Base-by-base conservation (phyloP, 2,113 vertebrate species). In the Oryzias melastigma region DNA sequence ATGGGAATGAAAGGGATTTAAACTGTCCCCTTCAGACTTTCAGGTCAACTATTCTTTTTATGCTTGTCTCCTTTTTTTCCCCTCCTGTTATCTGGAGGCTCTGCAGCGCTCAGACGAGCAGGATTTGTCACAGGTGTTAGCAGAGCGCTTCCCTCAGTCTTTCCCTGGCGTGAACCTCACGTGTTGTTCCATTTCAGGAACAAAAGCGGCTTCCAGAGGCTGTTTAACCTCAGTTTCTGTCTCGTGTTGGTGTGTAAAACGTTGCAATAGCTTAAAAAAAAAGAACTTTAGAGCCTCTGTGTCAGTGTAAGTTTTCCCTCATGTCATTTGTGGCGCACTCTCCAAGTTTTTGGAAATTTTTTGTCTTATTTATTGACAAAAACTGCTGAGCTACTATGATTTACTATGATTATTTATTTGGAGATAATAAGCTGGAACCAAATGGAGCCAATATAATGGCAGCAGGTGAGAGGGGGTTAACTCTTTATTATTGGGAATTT, bases 91-190 rank as follows among this genome's bases (percentile, higher is more conserved):
- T 76, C 74, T 60, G 19, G 52, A 67, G 71, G 71, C 75, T 75
- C 54, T 71, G 71, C 76, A 80, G 52, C 53, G 35, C 61, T 60
- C 57, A 51, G 62, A 25, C 41, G 52, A 75, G 73, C 67, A 62
- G 79, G 85, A 85, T 87, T 85, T 85, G 79, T 87, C 77, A 77
- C 83, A 81, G 71, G 68, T 81, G 80, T 85, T 78, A 75, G 53
- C 54, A 54, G 64, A 60, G 74, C 62, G 60, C 68, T 73, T 45
- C 57, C 52, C 58, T 66, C 61, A 13, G 54, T 46, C 24, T 59
- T 45, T 41, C 51, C 25, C 57, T 72, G 57, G 57, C 82, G 58
- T 81, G 73, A 85, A 82, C 75, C 48, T n/a, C 0, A 15, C 40
- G 56, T 73, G 54, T 61, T 61, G 47, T 1, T 0, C 0, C 7